These are phyloP conservation scores for Lepus timidus DNA, from an alignment of 2,113 vertebrate genomes.

Conservation along the genomic window DNA sequence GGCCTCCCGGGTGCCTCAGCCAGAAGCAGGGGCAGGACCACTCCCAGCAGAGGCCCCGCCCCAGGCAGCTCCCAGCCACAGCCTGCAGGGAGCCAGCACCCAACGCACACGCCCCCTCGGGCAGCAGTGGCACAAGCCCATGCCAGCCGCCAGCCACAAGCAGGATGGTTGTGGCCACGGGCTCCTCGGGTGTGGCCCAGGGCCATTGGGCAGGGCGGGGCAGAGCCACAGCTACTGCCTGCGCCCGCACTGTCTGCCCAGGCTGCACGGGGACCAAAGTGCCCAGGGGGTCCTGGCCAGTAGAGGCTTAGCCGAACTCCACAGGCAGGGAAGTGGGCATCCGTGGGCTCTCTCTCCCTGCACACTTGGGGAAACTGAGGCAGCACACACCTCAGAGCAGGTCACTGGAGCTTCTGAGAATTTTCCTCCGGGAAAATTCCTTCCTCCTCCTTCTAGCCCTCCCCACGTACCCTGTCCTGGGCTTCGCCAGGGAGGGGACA, in stretches of 20 bases:
- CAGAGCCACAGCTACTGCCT: neutral
- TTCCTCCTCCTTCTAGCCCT: neutral
- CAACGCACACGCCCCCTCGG: neutral
- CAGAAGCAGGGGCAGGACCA: neutral
- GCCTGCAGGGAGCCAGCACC: neutral
- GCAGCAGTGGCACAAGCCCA: neutral
- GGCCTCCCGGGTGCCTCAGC: neutral
- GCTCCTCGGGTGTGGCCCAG: conserved; percentile 42
- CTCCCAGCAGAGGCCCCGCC: neutral
- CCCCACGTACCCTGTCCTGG: neutral
- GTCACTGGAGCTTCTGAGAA: neutral
- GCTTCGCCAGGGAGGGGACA: neutral
- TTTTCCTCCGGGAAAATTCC: neutral
- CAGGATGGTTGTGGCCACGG: conserved; percentile 53
- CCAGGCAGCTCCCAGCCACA: neutral
- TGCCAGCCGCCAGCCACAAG: neutral
- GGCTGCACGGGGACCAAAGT: neutral
- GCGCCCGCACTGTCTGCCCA: neutral
- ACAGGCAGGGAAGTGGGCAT: neutral
- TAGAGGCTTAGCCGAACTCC: neutral
- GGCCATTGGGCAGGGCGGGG: neutral
- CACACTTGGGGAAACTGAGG: conserved; percentile 53
- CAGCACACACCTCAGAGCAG: neutral
- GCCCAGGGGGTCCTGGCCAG: neutral
- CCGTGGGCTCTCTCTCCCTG: neutral